These are phyloP conservation scores for Leucoma salicis DNA, from an alignment of 2,888 invertebrate genomes.

Conservation along the genomic window DNA sequence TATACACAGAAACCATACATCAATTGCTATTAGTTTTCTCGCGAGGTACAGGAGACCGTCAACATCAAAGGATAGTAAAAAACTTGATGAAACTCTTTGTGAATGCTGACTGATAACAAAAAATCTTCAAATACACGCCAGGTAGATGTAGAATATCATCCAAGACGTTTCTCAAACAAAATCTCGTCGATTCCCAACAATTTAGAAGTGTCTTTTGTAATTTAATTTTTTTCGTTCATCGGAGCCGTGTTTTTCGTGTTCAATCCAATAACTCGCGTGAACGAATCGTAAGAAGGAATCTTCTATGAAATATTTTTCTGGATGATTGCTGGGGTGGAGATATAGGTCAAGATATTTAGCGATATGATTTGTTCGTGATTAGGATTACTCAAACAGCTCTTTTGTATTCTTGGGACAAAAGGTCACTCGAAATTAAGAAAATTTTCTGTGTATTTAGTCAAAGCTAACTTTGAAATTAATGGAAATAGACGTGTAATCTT, in stretches of 20 bases:
- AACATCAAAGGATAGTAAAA: slow-evolving; percentile 8
- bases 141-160: slow-evolving; percentile 33
- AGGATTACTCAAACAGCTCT: neutral
- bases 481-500: too few species aligned
- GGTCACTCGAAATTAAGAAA: neutral
- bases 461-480: too few species aligned
- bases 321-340: slow-evolving; percentile 2
- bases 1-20: too few species aligned
- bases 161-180: slow-evolving; percentile 24
- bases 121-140: slow-evolving; percentile 15
- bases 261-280: slow-evolving; percentile 45
- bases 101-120: neutral
- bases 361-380: slow-evolving; percentile 5
- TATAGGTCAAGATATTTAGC: slow-evolving; percentile 24
- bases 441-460: neutral
- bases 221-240: slow-evolving; percentile 34
- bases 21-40: neutral
- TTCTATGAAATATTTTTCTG: slow-evolving; percentile 39
- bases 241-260: slow-evolving; percentile 33
- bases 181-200: slow-evolving; percentile 29
- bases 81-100: slow-evolving; percentile 2
- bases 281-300: slow-evolving; percentile 36
- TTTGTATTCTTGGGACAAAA: too few species aligned
- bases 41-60: neutral
- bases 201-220: slow-evolving; percentile 33